A percentile compares a stretch with the other conserved stretches of the same genome.
Evolutionary conservation across 1,140 invertebrate genomes (phyloP).

Genomic region (Cydia splendana): DNA sequence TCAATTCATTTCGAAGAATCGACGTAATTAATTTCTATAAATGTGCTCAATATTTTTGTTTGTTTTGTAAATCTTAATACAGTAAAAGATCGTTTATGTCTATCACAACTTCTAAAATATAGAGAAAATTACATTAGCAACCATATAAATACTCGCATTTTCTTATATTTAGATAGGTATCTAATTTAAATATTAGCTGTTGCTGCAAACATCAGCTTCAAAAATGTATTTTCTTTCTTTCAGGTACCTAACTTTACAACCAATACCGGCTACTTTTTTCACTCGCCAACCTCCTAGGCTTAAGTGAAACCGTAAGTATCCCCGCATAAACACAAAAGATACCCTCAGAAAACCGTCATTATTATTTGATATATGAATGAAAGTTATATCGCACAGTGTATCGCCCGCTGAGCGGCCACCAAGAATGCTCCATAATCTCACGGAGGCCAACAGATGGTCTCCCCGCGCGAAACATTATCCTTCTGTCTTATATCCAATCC

Average conservation of each 20-base stretch:
- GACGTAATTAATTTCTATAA: no score
- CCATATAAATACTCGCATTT: no score
- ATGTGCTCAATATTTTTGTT: no score
- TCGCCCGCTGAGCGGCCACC: slow-evolving; percentile 41
- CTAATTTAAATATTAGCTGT: no score
- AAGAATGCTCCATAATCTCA: slow-evolving; percentile 58
- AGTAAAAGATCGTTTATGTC: no score
- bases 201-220: no score
- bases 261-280: not conserved
- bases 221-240: not conserved
- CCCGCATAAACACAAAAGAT: slow-evolving; percentile 16
- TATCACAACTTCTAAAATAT: no score
- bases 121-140: no score
- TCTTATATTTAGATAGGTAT: no score
- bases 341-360: slow-evolving; percentile 11
- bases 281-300: not conserved
- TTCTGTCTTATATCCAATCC: slow-evolving; percentile 53
- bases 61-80: no score
- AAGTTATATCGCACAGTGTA: slow-evolving; percentile 38
- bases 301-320: slow-evolving; percentile 22
- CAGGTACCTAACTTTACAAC: not conserved
- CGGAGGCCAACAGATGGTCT: slow-evolving; percentile 59
- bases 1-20: no score
- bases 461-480: slow-evolving; percentile 58
- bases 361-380: slow-evolving; percentile 31